These are phyloP conservation scores for Lagopus leucura DNA, from an alignment of 2,113 vertebrate species.

Conservation along the genomic window DNA sequence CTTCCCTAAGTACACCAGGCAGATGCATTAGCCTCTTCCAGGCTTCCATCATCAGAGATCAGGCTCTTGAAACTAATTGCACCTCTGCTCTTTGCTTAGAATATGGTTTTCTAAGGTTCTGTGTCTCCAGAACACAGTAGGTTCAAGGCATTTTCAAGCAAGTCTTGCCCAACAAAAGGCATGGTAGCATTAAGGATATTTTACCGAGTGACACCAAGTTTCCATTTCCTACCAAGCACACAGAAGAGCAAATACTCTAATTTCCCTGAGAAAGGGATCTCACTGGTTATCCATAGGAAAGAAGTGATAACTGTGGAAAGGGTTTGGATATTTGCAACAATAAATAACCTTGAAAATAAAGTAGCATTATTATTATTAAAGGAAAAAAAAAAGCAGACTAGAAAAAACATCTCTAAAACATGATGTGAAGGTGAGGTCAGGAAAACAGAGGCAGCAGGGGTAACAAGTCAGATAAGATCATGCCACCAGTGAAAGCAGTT, in stretches of 20 bases:
- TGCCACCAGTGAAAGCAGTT: conserved; percentile 75
- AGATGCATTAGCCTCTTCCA: neutral
- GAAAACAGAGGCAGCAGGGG: conserved; percentile 60
- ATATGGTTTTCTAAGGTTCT: neutral
- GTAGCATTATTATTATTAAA: neutral
- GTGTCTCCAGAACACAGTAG: neutral
- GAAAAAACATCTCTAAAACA: neutral
- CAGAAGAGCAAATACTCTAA: neutral
- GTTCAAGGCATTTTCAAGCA: neutral
- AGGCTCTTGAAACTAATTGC: neutral
- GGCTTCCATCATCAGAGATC: neutral
- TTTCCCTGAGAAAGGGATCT: neutral
- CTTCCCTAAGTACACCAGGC: neutral
- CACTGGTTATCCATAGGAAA: neutral
- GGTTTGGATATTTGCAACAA: conserved; percentile 46
- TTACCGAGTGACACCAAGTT: neutral
- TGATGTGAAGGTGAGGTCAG: conserved; percentile 57
- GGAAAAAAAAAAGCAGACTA: neutral
- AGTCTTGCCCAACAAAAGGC: neutral
- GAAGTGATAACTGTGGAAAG: neutral
- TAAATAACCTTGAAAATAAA: conserved; percentile 34
- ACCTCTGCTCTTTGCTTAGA: neutral
- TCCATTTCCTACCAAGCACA: neutral
- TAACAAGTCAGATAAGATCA: conserved; percentile 77
- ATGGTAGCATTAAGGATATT: neutral